Conservation (phyloP, 1,140 invertebrate species). For the Vanessa atalanta region DNA sequence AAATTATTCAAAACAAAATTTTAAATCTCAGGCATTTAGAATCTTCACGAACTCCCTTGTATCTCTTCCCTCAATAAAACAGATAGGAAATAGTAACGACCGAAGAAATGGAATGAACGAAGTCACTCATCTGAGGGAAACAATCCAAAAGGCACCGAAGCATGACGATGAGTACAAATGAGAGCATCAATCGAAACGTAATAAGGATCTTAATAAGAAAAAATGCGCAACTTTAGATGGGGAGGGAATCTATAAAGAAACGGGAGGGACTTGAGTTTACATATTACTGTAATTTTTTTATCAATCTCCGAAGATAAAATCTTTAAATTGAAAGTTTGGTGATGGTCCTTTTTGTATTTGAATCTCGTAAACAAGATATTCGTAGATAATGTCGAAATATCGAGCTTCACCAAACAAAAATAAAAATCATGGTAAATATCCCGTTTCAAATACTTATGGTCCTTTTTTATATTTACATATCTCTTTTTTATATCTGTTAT, state of each 20-base stretch:
- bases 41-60: background rate
- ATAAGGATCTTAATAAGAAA: slow-evolving; percentile 8
- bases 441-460: background rate
- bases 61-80: background rate
- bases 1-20: no score
- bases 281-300: background rate
- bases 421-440: no score
- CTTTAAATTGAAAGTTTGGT: background rate
- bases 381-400: background rate
- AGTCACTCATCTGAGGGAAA: slow-evolving; percentile 10
- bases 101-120: slow-evolving; percentile 3
- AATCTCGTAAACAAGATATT: background rate
- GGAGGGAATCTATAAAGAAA: background rate
- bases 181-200: background rate
- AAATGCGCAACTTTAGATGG: background rate
- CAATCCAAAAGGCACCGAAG: slow-evolving; percentile 4
- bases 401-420: no score
- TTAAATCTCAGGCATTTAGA: no score
- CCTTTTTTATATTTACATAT: no score
- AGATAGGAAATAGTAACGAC: slow-evolving; percentile 2
- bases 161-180: slow-evolving; percentile 2
- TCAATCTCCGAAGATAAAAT: background rate
- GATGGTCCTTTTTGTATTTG: background rate
- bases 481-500: no score
- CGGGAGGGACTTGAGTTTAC: background rate